Base-by-base conservation (phyloP, 1,140 invertebrate species). In the Halyomorpha halys region DNA sequence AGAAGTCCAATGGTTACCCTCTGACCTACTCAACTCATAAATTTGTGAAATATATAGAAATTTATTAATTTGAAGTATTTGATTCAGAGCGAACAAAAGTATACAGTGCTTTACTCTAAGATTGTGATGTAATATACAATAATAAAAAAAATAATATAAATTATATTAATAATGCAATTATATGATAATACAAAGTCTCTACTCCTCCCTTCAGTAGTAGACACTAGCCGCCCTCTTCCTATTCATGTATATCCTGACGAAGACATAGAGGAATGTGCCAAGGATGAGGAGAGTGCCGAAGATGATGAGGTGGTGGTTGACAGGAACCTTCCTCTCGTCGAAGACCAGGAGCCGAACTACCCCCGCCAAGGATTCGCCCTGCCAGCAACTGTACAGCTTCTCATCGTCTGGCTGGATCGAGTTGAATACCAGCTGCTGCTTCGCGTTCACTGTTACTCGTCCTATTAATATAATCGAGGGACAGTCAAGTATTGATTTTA, bases 211-310 rank as follows among this genome's bases (percentile, higher is more conserved):
- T 39, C 34, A 39, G n/a, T 49, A 49, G 11, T 49, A 16, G 3
- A 25, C 61, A 62, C 16, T 27, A 2, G 44, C 39, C 21, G 23
- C 53, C 23, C 34, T 62, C 45, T 62, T 62, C 45, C 45, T 62
- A 23, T 62, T 62, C 11, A 25, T 19, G 34, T 30, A 30, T 23
- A 45, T 62, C 53, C 61, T 45, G 39, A n/a, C 59, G 21, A 60
- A 60, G 25, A 60, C 11, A 16, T 18, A 39, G 59, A 60, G 15
- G 30, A 62, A 62, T 2, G 44, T 62, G 19, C 27, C 6, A 3
- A 62, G 23, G 19, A 62, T 56, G 53, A 56, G 15, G 23, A n/a
- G 6, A 18, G 18, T 25, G 5, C 14, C 44, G n/a, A 62, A 15
- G 11, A 62, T 45, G 44, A 49, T 18, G 44, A 39, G 39, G 44